Percentiles rank a stretch among this genome's conserved stretches.
These are phyloP conservation scores for Clitarchus hookeri DNA, from an alignment of 2,888 invertebrate genomes.

Conservation along the genomic window DNA sequence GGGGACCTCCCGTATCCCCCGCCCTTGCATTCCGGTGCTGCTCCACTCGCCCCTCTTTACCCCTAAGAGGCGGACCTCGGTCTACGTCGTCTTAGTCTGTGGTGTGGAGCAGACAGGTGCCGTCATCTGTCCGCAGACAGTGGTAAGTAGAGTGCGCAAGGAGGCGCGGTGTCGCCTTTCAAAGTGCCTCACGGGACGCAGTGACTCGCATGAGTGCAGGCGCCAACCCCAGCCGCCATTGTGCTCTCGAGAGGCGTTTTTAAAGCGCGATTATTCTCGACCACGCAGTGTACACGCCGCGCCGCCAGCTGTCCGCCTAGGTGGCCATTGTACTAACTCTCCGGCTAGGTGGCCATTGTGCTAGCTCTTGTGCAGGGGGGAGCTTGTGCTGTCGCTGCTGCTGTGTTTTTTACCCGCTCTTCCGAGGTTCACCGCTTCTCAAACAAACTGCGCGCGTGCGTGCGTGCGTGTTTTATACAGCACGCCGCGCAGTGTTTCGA, in stretches of 20 bases:
- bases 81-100: too few relatives aligned
- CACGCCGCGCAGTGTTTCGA: not conserved
- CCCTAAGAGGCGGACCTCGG: too few relatives aligned
- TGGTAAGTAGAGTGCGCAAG: not conserved
- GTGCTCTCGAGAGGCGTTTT: not conserved
- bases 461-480: not conserved
- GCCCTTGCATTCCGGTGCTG: too few relatives aligned
- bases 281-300: not conserved
- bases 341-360: too few relatives aligned
- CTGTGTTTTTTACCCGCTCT: too few relatives aligned
- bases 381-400: too few relatives aligned
- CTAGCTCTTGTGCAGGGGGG: too few relatives aligned
- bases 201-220: not conserved
- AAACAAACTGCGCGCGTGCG: not conserved
- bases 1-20: too few relatives aligned
- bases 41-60: too few relatives aligned
- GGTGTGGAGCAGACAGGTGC: too few relatives aligned
- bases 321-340: too few relatives aligned
- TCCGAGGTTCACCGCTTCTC: not conserved
- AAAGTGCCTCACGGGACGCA: not conserved
- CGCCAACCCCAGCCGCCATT: not conserved
- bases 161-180: not conserved
- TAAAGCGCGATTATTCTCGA: not conserved
- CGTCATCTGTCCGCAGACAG: too few relatives aligned
- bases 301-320: not conserved